A percentile compares a stretch with the other conserved stretches of the same genome.
Conservation (phyloP, 2,113 vertebrate species). For the Sorex araneus region DNA sequence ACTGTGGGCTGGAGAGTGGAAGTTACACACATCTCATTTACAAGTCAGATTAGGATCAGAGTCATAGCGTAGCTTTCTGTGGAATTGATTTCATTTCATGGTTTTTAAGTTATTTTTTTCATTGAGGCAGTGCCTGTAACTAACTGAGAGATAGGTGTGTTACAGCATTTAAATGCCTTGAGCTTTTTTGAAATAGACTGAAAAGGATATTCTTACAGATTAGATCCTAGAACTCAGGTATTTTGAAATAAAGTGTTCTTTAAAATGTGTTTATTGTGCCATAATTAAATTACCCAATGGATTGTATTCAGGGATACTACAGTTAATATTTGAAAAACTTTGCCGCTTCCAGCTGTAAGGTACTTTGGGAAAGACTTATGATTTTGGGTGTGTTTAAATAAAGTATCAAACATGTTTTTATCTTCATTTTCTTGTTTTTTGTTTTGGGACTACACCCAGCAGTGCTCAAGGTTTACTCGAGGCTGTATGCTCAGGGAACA, state of each 20-base stretch:
- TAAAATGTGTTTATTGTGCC: slow-evolving; percentile 29
- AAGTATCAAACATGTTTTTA: slow-evolving; percentile 32
- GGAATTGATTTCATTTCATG: slow-evolving; percentile 74
- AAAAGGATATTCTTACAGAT: slow-evolving; percentile 54
- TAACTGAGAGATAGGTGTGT: slow-evolving; percentile 62
- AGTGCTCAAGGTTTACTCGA: too few relatives aligned
- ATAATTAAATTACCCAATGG: slow-evolving; percentile 16
- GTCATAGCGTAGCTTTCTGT: slow-evolving; percentile 59
- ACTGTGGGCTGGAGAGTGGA: neutral
- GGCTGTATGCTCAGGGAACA: too few relatives aligned
- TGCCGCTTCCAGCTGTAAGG: slow-evolving; percentile 48
- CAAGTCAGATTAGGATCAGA: slow-evolving; percentile 76
- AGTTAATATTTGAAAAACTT: slow-evolving; percentile 65
- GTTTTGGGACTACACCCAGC: too few relatives aligned
- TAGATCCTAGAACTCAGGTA: slow-evolving; percentile 28
- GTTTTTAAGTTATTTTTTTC: slow-evolving; percentile 63
- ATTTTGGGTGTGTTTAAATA: slow-evolving; percentile 29
- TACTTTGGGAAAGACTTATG: neutral
- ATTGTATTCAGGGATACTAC: slow-evolving; percentile 56
- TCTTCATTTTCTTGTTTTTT: neutral
- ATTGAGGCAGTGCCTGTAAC: slow-evolving; percentile 37
- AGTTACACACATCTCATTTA: slow-evolving; percentile 70
- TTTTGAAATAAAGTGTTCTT: slow-evolving; percentile 58
- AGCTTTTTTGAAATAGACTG: slow-evolving; percentile 44
- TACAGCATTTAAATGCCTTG: slow-evolving; percentile 48